Evolutionary conservation across 2,888 invertebrate species (phyloP).

Genomic region (Hypomecis atomaria): DNA sequence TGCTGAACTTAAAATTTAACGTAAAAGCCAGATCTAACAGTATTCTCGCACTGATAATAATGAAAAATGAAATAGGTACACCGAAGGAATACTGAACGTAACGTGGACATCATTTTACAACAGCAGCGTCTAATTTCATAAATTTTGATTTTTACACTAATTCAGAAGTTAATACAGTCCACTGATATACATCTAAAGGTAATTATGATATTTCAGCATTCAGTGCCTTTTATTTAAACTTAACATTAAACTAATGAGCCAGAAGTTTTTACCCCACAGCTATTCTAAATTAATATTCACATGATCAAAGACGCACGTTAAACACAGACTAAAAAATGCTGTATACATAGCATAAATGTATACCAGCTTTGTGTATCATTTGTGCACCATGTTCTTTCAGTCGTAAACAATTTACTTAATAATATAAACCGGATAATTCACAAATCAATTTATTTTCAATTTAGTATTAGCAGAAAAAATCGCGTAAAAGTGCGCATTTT

Average conservation of each 20-base stretch:
- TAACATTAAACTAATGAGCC: neutral
- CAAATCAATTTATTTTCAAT: neutral
- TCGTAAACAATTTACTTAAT: neutral
- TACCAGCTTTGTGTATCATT: slow-evolving; percentile 1
- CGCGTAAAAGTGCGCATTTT: neutral
- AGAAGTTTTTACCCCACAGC: neutral
- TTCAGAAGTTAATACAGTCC: neutral
- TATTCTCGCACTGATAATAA: neutral
- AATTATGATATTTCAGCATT: neutral
- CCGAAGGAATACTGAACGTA: slow-evolving; percentile 2
- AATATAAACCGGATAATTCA: neutral
- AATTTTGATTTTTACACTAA: neutral
- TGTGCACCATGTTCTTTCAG: neutral
- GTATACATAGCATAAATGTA: neutral
- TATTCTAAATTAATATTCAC: neutral
- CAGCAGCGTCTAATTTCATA: neutral
- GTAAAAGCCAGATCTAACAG: slow-evolving; percentile 15
- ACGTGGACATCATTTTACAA: neutral
- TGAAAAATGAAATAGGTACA: neutral
- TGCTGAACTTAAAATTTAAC: slow-evolving; percentile 12
- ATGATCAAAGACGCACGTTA: neutral
- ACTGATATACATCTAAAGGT: neutral
- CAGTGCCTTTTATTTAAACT: neutral
- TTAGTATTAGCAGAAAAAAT: neutral
- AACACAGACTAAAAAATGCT: neutral